Conservation (phyloP, 1,140 invertebrate genomes). For the Ceratina japonica region DNA sequence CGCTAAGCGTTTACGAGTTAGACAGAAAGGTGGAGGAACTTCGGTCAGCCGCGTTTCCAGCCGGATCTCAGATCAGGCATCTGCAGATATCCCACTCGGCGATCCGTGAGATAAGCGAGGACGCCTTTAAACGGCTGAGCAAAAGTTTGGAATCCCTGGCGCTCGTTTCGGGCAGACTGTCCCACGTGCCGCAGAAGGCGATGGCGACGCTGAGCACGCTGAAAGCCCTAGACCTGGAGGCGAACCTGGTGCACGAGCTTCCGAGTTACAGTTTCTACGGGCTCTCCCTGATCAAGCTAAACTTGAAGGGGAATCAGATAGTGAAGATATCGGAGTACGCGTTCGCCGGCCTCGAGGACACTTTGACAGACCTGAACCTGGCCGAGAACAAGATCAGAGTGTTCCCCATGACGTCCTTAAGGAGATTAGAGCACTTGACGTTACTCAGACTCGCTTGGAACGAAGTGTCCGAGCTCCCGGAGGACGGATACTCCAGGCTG, state of each 20-base stretch:
- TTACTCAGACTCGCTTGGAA: conserved; percentile 91
- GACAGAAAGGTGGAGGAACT: conserved; percentile 88
- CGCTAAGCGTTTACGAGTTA: conserved; percentile 91
- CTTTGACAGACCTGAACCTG: conserved; percentile 89
- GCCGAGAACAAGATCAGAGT: conserved; percentile 90
- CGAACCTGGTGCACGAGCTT: conserved; percentile 90
- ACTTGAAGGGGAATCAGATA: conserved; percentile 90
- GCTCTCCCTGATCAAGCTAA: conserved; percentile 88
- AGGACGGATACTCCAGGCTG: conserved; percentile 86
- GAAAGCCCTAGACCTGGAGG: conserved; percentile 89
- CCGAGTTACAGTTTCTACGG: conserved; percentile 93
- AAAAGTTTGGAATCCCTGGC: conserved; percentile 89
- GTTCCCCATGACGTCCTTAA: conserved; percentile 89
- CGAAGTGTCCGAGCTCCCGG: conserved; percentile 85
- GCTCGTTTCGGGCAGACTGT: conserved; percentile 89
- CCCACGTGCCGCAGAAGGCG: conserved; percentile 89
- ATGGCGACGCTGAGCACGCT: conserved; percentile 87
- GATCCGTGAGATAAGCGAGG: conserved; percentile 87
- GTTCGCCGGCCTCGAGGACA: conserved; percentile 89
- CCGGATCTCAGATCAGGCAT: conserved; percentile 86
- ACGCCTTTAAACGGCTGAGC: conserved; percentile 86
- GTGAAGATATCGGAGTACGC: conserved; percentile 89
- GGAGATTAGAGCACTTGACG: conserved; percentile 86
- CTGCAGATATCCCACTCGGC: conserved; percentile 91
- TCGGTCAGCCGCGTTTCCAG: conserved; percentile 85